A percentile compares a stretch with the other conserved stretches of the same genome.
These are phyloP conservation scores for Acanthosepion pharaonis DNA, from an alignment of 2,888 invertebrate species.

Conservation along the genomic window DNA sequence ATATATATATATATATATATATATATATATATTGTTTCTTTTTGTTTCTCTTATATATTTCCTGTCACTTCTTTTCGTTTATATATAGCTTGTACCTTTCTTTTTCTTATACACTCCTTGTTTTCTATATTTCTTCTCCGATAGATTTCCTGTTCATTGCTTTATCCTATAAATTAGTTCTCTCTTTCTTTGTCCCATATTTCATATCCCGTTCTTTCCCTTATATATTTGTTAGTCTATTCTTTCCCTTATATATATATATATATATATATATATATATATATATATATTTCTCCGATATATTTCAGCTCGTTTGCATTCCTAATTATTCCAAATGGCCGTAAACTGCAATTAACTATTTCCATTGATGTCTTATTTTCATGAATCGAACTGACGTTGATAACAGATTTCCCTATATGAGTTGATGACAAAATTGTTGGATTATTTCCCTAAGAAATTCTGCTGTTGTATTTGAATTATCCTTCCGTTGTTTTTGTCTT, in stretches of 20 bases:
- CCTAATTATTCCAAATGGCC: background rate
- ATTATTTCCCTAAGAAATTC: background rate
- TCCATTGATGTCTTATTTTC: background rate
- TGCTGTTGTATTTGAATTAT: background rate
- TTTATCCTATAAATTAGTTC: background rate
- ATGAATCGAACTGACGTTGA: background rate
- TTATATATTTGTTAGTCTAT: background rate
- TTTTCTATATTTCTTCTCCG: too few species aligned
- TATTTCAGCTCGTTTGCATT: background rate
- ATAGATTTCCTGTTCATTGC: too few species aligned
- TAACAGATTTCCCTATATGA: background rate
- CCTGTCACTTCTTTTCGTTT: background rate
- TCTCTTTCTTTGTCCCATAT: background rate
- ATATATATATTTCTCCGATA: too few species aligned
- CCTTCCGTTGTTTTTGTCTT: background rate
- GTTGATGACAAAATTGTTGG: background rate
- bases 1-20: too few species aligned
- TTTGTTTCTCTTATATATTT: too few species aligned
- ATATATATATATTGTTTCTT: too few species aligned
- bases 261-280: too few species aligned
- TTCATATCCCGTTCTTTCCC: background rate
- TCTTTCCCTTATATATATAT: background rate
- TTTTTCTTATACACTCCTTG: background rate
- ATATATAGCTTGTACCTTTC: too few species aligned
- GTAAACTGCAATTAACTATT: background rate